phyloP scores from a whole-genome alignment of 2,113 vertebrate species.

The Hymenochirus boettgeri region DNA sequence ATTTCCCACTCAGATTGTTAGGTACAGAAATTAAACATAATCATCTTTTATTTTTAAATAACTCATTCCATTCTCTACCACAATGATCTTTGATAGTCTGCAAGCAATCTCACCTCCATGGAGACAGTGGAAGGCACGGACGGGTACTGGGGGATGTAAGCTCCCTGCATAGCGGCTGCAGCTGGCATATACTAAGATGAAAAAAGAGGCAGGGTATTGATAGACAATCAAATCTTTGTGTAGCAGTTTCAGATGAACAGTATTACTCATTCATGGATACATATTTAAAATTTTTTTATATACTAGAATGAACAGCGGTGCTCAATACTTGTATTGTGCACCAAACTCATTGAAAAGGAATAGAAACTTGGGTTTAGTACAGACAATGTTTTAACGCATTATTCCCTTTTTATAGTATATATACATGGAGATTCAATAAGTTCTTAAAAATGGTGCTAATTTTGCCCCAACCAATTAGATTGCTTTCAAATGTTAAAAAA shows the following conservation, averaged over 20 bases:
- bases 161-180: constrained; percentile 79
- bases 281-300: neutral
- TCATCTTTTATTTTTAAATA: too few relatives aligned
- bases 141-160: constrained; percentile 81
- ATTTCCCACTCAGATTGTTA: too few relatives aligned
- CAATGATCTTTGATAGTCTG: too few relatives aligned
- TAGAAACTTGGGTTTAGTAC: too few relatives aligned
- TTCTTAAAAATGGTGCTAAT: too few relatives aligned
- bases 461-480: too few relatives aligned
- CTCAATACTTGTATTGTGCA: neutral
- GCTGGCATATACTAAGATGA: constrained; percentile 71
- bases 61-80: too few relatives aligned
- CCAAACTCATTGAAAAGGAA: neutral
- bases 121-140: constrained; percentile 79
- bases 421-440: too few relatives aligned
- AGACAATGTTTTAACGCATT: too few relatives aligned
- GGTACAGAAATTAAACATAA: too few relatives aligned
- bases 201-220: neutral
- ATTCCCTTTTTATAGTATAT: too few relatives aligned
- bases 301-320: neutral
- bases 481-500: too few relatives aligned
- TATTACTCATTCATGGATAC: neutral
- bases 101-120: constrained; percentile 69
- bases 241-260: neutral
- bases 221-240: neutral